phyloP scores from a whole-genome alignment of 1,140 invertebrate species.

The Sycophaga agraensis region DNA sequence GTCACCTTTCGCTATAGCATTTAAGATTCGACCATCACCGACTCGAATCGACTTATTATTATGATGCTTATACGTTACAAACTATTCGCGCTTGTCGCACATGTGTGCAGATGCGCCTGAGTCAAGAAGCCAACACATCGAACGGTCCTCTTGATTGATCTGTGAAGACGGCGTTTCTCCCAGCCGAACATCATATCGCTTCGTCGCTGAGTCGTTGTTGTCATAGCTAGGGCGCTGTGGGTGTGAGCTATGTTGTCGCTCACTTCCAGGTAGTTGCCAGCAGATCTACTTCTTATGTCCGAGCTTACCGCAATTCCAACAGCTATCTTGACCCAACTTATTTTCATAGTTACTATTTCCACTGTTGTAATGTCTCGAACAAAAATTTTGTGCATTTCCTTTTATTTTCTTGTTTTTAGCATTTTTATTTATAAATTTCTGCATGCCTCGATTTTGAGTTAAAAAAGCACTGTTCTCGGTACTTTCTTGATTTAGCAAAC shows the following conservation, averaged over 20 bases:
- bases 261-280: background rate
- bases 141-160: background rate
- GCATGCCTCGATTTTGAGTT: no score
- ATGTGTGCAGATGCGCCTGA: background rate
- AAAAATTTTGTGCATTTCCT: background rate
- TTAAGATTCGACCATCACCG: background rate
- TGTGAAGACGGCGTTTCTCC: background rate
- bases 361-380: background rate
- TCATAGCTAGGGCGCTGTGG: background rate
- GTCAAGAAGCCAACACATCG: background rate
- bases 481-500: background rate
- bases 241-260: background rate
- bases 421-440: no score
- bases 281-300: background rate
- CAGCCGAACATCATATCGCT: background rate
- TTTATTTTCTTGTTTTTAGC: background rate
- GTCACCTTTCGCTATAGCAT: slow-evolving; percentile 11
- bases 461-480: no score
- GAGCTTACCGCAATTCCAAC: background rate
- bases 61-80: background rate
- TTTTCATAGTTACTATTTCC: background rate
- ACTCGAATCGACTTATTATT: background rate
- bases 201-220: background rate
- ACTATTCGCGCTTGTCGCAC: background rate
- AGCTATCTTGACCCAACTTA: background rate